These are phyloP conservation scores for Drosophila helvetica DNA, from an alignment of 2,888 invertebrate species.

Conservation along the genomic window DNA sequence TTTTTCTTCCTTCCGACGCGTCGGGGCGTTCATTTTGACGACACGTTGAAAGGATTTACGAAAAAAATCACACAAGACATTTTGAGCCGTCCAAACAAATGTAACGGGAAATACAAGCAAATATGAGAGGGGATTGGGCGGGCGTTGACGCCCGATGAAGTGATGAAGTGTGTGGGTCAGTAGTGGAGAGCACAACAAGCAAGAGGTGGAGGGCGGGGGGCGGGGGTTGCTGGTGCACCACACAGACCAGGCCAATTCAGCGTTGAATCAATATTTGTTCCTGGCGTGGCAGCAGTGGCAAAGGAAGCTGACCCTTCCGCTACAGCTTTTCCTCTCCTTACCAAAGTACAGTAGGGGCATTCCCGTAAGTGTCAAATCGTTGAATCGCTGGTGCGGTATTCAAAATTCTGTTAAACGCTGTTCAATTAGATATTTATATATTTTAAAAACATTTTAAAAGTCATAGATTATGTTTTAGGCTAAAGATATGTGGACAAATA, in stretches of 20 bases:
- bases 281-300: conserved; percentile 15
- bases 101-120: conserved; percentile 16
- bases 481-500: too few relatives aligned
- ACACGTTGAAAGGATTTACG: conserved; percentile 82
- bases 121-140: neutral
- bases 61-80: conserved; percentile 42
- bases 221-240: too few relatives aligned
- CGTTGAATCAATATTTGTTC: conserved; percentile 68
- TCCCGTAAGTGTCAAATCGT: too few relatives aligned
- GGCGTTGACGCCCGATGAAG: neutral
- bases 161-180: conserved; percentile 29
- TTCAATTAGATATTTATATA: too few relatives aligned
- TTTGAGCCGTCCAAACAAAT: conserved; percentile 13
- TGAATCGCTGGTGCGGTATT: too few relatives aligned
- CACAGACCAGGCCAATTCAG: conserved; percentile 34
- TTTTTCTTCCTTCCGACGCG: neutral
- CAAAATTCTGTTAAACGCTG: too few relatives aligned
- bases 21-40: conserved; percentile 65
- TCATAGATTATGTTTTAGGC: too few relatives aligned
- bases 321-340: neutral
- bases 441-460: too few relatives aligned
- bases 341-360: neutral
- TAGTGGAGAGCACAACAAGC: conserved; percentile 6
- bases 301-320: neutral
- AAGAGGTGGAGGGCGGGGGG: neutral